These are phyloP conservation scores for Galbula dea DNA, from an alignment of 2,113 vertebrate genomes.

Conservation along the genomic window DNA sequence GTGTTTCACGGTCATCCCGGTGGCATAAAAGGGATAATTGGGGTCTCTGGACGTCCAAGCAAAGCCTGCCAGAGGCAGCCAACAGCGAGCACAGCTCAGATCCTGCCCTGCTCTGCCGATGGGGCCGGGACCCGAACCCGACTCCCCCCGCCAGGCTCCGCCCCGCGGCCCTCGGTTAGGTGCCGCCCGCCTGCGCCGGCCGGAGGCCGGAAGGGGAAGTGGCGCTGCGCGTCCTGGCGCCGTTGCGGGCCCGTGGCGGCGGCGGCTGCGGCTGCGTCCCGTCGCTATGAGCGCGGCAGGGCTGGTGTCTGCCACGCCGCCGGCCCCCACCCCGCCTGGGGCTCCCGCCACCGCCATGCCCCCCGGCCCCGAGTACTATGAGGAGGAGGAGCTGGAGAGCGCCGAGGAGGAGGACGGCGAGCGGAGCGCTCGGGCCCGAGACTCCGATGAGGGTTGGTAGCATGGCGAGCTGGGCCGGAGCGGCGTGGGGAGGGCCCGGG, in stretches of 20 bases:
- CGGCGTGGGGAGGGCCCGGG: too few relatives aligned
- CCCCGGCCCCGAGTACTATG: slow-evolving; percentile 87
- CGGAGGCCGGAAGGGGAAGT: slow-evolving; percentile 16
- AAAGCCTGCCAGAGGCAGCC: too few relatives aligned
- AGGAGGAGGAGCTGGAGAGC: slow-evolving; percentile 91
- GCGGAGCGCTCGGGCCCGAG: slow-evolving; percentile 89
- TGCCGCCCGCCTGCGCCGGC: not conserved
- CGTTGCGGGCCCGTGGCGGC: not conserved
- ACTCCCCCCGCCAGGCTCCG: fast-evolving
- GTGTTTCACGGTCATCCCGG: fast-evolving
- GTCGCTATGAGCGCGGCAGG: slow-evolving; percentile 83
- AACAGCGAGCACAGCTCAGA: fast-evolving
- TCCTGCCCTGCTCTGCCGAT: fast-evolving
- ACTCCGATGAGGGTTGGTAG: slow-evolving; percentile 88
- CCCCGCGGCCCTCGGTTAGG: not conserved
- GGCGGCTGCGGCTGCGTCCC: not conserved
- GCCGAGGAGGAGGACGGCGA: slow-evolving; percentile 94
- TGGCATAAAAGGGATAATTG: fast-evolving
- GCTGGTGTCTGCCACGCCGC: slow-evolving; percentile 76
- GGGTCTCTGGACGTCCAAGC: too few relatives aligned
- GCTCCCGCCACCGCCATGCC: slow-evolving; percentile 70
- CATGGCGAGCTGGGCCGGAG: not conserved
- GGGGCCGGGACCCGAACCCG: not conserved
- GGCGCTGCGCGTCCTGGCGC: not conserved
- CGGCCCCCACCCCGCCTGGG: slow-evolving; percentile 71